Conservation (phyloP, 2,113 vertebrate species). For the Podilymbus podiceps region DNA sequence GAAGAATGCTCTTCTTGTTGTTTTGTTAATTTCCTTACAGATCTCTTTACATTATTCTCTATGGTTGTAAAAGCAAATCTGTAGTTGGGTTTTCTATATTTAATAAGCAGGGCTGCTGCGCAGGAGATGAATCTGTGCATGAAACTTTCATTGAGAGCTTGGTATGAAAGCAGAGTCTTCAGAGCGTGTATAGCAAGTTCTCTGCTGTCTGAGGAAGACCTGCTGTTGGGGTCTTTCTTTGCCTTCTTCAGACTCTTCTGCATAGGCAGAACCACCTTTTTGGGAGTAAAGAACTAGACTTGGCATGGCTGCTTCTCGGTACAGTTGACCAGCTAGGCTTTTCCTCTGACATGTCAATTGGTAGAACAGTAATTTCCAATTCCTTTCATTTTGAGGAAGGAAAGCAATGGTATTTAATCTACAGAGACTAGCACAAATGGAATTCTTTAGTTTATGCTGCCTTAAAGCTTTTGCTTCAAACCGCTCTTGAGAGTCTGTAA, state of each 20-base stretch:
- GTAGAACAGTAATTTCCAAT: background rate
- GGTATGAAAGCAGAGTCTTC: background rate
- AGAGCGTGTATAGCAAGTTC: background rate
- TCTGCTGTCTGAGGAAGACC: background rate
- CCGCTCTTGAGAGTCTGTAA: background rate
- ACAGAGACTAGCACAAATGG: background rate
- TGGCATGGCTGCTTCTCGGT: background rate
- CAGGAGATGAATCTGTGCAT: background rate
- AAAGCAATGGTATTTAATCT: background rate
- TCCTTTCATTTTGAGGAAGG: background rate
- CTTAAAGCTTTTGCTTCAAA: slow-evolving; percentile 10
- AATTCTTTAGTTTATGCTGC: background rate
- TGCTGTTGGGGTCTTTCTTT: background rate
- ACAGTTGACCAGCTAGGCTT: background rate
- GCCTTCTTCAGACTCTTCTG: background rate
- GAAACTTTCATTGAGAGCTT: background rate
- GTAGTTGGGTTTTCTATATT: background rate
- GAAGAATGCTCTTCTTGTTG: background rate
- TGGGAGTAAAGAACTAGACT: background rate
- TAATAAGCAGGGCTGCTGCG: background rate
- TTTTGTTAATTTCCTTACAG: background rate
- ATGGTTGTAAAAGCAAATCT: background rate
- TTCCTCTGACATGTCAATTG: background rate
- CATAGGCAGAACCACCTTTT: background rate
- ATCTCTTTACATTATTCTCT: background rate